A percentile compares a stretch with the other conserved stretches of the same genome.
Conservation (phyloP, 2,113 vertebrate genomes). For the Sebastes schlegelii region DNA sequence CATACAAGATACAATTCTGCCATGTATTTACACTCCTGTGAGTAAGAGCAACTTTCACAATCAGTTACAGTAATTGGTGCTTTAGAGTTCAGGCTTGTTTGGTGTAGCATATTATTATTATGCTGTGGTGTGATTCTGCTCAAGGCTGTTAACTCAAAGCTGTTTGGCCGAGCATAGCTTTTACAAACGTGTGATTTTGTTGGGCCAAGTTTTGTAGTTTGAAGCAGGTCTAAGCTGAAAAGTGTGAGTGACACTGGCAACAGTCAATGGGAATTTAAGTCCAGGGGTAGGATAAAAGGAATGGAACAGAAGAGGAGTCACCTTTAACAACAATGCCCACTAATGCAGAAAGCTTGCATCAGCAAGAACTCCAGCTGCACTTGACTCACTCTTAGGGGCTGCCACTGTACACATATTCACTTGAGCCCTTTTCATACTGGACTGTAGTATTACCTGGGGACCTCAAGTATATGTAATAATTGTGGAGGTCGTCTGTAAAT, state of each 20-base stretch:
- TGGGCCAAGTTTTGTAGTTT: not conserved
- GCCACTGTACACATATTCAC: not conserved
- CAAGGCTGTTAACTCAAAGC: not conserved
- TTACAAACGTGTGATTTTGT: not conserved
- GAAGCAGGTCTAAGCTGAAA: not conserved
- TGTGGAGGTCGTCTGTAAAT: no score
- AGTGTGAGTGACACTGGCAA: not conserved
- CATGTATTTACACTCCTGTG: not conserved
- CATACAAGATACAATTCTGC: not conserved
- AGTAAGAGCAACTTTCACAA: not conserved
- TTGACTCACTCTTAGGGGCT: not conserved
- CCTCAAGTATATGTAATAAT: no score
- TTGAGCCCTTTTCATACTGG: no score
- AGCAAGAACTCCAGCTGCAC: not conserved
- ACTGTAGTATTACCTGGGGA: no score
- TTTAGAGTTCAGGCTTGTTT: not conserved
- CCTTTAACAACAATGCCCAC: constrained; percentile 13
- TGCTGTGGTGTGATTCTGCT: not conserved
- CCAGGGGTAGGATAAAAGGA: no score
- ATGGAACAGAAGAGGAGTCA: not conserved
- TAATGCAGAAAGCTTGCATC: not conserved
- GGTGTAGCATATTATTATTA: not conserved
- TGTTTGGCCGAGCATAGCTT: not conserved
- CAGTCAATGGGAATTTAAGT: no score
- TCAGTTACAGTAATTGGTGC: not conserved